Conservation (phyloP, 1,140 invertebrate species). For the Plectus sambesii region DNA sequence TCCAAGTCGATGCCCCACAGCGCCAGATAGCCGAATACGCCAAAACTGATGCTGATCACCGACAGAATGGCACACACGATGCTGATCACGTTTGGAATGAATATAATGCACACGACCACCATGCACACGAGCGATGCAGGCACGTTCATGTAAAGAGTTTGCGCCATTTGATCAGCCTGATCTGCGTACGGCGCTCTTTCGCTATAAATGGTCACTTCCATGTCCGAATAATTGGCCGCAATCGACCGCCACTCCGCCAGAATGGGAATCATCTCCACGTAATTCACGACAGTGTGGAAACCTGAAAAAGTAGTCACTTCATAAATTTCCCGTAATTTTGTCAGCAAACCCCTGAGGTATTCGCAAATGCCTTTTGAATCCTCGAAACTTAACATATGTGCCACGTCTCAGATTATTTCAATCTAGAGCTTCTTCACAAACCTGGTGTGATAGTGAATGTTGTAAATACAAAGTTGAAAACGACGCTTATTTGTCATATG, state of each 20-base stretch:
- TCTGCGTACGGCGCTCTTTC: slow-evolving; percentile 1
- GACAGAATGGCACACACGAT: slow-evolving; percentile 37
- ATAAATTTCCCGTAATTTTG: too few species aligned
- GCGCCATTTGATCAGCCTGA: not conserved
- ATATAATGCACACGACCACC: slow-evolving; percentile 41
- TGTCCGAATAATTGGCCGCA: not conserved
- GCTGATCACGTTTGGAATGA: slow-evolving; percentile 42
- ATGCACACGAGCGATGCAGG: slow-evolving; percentile 25
- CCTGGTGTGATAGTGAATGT: too few species aligned
- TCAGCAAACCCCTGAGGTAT: too few species aligned
- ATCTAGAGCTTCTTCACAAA: too few species aligned
- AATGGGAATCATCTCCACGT: too few species aligned
- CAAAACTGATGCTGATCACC: slow-evolving; percentile 33
- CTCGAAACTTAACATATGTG: too few species aligned
- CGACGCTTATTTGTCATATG: too few species aligned
- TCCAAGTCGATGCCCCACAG: slow-evolving; percentile 39
- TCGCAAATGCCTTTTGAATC: too few species aligned
- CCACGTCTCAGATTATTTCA: too few species aligned
- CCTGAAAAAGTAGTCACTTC: too few species aligned
- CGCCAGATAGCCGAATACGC: slow-evolving; percentile 42
- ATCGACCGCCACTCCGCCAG: not conserved
- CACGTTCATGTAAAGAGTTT: not conserved
- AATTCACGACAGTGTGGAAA: too few species aligned
- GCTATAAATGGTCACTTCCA: not conserved
- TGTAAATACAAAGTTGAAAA: too few species aligned